Evolutionary conservation across 2,888 invertebrate genomes (phyloP).

Genomic region (Lepas anatifera): DNA sequence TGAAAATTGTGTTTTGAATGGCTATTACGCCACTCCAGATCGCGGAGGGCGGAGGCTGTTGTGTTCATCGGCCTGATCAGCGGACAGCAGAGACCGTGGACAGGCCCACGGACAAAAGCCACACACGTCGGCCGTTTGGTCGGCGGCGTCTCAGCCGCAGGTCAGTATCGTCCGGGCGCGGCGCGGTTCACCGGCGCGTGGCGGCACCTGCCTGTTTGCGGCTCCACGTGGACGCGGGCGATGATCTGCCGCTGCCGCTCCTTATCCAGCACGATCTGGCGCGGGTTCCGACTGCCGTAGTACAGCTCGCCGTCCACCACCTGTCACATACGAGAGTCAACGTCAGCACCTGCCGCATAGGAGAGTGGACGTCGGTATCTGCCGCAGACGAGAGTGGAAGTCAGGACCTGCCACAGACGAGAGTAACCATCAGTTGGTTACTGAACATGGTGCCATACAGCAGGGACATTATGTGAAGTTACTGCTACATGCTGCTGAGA

Average conservation of each 20-base stretch:
- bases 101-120: too few relatives aligned
- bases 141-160: too few relatives aligned
- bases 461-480: neutral
- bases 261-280: constrained; percentile 26
- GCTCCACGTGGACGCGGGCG: constrained; percentile 25
- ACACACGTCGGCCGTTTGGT: too few relatives aligned
- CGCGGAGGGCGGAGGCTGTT: too few relatives aligned
- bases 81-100: too few relatives aligned
- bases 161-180: too few relatives aligned
- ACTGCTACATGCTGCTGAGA: neutral
- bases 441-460: neutral
- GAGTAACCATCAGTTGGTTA: neutral
- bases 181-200: constrained; percentile 25
- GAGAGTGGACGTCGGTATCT: too few relatives aligned
- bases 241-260: constrained; percentile 25
- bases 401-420: neutral
- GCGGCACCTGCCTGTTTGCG: too few relatives aligned
- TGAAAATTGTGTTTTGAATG: too few relatives aligned
- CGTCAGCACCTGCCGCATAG: too few relatives aligned
- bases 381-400: neutral
- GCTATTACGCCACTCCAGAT: too few relatives aligned
- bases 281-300: constrained; percentile 27
- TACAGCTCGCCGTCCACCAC: constrained; percentile 26
- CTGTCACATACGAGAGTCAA: constrained; percentile 20
- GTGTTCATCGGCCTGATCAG: too few relatives aligned